A percentile compares a stretch with the other conserved stretches of the same genome.
phyloP scores from a whole-genome alignment of 2,797 vertebrate genomes.

The Psittacula echo region DNA sequence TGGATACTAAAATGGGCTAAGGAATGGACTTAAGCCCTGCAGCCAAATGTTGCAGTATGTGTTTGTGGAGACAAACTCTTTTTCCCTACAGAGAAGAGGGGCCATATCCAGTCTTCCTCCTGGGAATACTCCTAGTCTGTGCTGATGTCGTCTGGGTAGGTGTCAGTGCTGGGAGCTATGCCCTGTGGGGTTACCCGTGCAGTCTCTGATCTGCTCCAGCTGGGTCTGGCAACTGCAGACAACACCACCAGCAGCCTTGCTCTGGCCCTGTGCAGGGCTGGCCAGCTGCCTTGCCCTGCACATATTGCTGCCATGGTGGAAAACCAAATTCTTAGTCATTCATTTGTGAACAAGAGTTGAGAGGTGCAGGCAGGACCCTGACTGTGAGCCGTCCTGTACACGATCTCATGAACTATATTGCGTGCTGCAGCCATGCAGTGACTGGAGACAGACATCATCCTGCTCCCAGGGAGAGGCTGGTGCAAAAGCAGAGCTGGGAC shows the following conservation, averaged over 20 bases:
- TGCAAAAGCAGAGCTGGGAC: background rate
- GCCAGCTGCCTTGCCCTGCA: background rate
- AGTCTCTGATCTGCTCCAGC: background rate
- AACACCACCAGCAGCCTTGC: background rate
- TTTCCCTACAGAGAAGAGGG: background rate
- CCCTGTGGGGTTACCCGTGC: background rate
- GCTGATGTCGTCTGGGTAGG: background rate
- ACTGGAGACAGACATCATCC: background rate
- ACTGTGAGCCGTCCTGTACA: background rate
- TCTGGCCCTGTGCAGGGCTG: background rate
- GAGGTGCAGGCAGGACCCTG: background rate
- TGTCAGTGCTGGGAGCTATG: background rate
- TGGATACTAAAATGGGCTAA: background rate
- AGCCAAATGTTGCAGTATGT: background rate
- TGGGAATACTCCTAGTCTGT: background rate
- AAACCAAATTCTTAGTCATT: background rate
- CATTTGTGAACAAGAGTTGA: background rate
- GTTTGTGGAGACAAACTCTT: background rate
- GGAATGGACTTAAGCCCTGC: background rate
- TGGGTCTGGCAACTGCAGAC: background rate
- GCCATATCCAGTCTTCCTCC: background rate
- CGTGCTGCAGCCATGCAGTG: background rate
- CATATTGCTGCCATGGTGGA: background rate
- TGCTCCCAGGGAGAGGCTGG: background rate
- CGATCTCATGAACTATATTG: background rate